Conservation (phyloP, 1,140 invertebrate genomes). For the Euborellia annulipes region DNA sequence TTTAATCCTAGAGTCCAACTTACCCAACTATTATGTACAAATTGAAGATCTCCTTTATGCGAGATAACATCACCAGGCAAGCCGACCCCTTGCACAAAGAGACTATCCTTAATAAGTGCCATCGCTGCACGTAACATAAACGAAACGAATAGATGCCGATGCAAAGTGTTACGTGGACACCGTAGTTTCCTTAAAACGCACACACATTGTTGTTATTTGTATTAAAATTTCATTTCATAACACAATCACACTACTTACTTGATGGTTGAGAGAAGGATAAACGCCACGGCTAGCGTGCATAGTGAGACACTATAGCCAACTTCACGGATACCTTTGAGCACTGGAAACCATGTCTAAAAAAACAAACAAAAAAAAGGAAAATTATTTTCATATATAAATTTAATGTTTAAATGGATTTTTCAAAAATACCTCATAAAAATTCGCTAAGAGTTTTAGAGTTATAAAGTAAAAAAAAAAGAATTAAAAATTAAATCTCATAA, state of each 20-base stretch:
- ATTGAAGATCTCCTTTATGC: conserved; percentile 24
- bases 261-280: conserved; percentile 46
- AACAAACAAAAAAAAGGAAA: too few relatives aligned
- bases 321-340: conserved; percentile 44
- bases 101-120: conserved; percentile 38
- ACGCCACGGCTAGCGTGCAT: conserved; percentile 42
- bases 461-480: too few relatives aligned
- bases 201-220: too few relatives aligned
- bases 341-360: conserved; percentile 37
- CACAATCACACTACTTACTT: too few relatives aligned
- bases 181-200: conserved; percentile 46
- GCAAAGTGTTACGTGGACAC: conserved; percentile 47
- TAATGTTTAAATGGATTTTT: too few relatives aligned
- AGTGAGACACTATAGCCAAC: conserved; percentile 55
- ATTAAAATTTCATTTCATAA: too few relatives aligned
- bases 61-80: conserved; percentile 28
- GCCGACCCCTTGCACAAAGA: conserved; percentile 40
- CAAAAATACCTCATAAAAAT: too few relatives aligned
- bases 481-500: too few relatives aligned
- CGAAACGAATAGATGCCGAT: conserved; percentile 51
- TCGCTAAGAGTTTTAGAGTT: too few relatives aligned
- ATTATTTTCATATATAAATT: too few relatives aligned
- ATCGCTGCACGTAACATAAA: conserved; percentile 45
- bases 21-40: conserved; percentile 16
- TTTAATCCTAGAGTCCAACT: too few relatives aligned